Percentiles rank a stretch among this genome's conserved stretches.
phyloP scores from a whole-genome alignment of 2,888 invertebrate species.

The Drosophila merina region DNA sequence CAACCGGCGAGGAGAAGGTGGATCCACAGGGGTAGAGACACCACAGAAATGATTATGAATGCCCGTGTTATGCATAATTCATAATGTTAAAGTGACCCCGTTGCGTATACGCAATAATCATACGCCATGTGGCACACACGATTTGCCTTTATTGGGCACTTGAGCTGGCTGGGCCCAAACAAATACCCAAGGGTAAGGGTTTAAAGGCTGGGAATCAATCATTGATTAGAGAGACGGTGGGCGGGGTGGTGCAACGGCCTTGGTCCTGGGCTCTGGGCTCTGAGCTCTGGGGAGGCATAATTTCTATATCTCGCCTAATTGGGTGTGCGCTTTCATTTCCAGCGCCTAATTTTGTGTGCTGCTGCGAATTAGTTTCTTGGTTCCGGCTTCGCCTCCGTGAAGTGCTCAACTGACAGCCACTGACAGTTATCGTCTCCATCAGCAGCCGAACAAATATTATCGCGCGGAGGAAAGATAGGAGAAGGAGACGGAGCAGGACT shows the following conservation, averaged over 20 bases:
- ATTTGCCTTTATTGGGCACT: constrained; percentile 23
- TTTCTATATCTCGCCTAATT: constrained; percentile 22
- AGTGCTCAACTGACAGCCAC: constrained; percentile 66
- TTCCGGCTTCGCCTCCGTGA: constrained; percentile 42
- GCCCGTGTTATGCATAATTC: constrained; percentile 70
- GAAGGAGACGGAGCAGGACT: background rate
- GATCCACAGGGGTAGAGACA: constrained; percentile 43
- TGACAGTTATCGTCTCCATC: constrained; percentile 66
- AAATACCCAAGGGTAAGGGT: constrained; percentile 17
- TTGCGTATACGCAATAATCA: constrained; percentile 78
- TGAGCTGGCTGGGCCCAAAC: constrained; percentile 3
- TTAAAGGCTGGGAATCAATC: constrained; percentile 28
- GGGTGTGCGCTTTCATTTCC: constrained; percentile 28
- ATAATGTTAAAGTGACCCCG: constrained; percentile 72
- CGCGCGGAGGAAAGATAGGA: background rate
- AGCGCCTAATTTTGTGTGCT: constrained; percentile 14
- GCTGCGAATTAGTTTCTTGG: constrained; percentile 35
- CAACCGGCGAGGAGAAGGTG: constrained; percentile 44
- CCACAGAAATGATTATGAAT: constrained; percentile 72
- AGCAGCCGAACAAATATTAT: constrained; percentile 31
- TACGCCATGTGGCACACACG: constrained; percentile 48
- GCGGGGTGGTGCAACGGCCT: constrained; percentile 10
- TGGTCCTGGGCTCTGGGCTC: constrained; percentile 2
- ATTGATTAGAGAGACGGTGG: constrained; percentile 17
- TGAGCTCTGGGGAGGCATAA: constrained; percentile 2